Evolutionary conservation across 2,797 vertebrate species (phyloP).

Genomic region (Anguilla pacifica): DNA sequence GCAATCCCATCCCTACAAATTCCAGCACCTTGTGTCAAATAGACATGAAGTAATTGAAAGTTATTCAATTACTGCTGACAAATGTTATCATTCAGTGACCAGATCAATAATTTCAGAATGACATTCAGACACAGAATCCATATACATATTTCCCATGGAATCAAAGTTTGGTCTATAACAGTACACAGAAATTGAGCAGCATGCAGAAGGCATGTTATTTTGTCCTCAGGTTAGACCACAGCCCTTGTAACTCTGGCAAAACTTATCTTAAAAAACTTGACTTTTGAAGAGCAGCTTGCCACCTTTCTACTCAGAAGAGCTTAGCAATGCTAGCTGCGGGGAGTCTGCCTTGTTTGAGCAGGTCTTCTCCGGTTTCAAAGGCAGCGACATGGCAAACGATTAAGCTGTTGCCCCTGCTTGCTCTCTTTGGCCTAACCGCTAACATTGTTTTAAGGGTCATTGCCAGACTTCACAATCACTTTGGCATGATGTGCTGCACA

Average conservation of each 20-base stretch:
- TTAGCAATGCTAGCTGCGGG: neutral
- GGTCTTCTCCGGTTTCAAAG: conserved; percentile 9
- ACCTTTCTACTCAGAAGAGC: neutral
- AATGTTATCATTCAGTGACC: neutral
- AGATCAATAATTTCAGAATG: neutral
- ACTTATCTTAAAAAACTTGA: neutral
- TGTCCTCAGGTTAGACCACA: neutral
- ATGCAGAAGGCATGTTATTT: neutral
- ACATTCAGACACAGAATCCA: neutral
- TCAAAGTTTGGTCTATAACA: neutral
- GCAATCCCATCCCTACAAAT: neutral
- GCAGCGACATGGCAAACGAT: neutral
- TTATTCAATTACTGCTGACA: neutral
- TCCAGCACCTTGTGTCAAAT: neutral
- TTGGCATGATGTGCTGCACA: neutral
- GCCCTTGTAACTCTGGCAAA: neutral
- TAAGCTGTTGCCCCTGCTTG: neutral
- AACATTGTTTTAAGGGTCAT: conserved; percentile 1
- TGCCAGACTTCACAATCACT: neutral
- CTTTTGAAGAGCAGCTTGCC: neutral
- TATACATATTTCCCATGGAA: neutral
- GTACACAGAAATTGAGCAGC: neutral
- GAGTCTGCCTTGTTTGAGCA: neutral
- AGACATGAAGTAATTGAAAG: neutral
- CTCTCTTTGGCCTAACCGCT: neutral